Conservation (phyloP, 2,888 invertebrate genomes). For the Ectobius pallidus region DNA sequence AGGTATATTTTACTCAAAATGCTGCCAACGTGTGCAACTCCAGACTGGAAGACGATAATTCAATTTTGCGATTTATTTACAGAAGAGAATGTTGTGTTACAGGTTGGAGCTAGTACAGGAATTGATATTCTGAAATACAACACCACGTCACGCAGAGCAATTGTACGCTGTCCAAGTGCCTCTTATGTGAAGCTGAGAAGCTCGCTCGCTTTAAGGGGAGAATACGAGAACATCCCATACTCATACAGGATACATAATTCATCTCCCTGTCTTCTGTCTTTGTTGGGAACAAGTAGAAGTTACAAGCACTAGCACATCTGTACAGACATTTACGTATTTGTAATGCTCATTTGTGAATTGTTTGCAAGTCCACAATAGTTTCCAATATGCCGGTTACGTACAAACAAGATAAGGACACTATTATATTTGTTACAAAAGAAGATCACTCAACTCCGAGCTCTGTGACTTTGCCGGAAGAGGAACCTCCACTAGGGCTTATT, state of each 20-base stretch:
- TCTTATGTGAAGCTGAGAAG: constrained; percentile 63
- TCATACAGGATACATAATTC: constrained; percentile 62
- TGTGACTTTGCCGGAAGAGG: constrained; percentile 71
- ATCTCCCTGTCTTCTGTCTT: constrained; percentile 55
- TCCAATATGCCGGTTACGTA: constrained; percentile 47
- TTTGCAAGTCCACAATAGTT: too few relatives aligned
- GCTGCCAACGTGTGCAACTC: too few relatives aligned
- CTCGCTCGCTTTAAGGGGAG: constrained; percentile 61
- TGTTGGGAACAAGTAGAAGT: constrained; percentile 50
- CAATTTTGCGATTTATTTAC: too few relatives aligned
- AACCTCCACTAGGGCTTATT: constrained; percentile 80
- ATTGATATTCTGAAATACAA: constrained; percentile 66
- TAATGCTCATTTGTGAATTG: not conserved
- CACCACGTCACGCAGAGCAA: constrained; percentile 55
- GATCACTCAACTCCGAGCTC: constrained; percentile 77
- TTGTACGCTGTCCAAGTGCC: constrained; percentile 61
- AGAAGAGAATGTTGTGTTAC: too few relatives aligned
- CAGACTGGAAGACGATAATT: too few relatives aligned
- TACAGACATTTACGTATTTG: not conserved
- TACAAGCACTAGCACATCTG: constrained; percentile 45
- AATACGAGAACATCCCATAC: constrained; percentile 59
- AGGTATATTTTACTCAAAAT: too few relatives aligned
- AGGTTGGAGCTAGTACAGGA: constrained; percentile 56
- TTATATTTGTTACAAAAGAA: constrained; percentile 82
- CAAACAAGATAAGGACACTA: constrained; percentile 74